phyloP scores from a whole-genome alignment of 2,888 invertebrate genomes.

The Nemotelus nigrinus region DNA sequence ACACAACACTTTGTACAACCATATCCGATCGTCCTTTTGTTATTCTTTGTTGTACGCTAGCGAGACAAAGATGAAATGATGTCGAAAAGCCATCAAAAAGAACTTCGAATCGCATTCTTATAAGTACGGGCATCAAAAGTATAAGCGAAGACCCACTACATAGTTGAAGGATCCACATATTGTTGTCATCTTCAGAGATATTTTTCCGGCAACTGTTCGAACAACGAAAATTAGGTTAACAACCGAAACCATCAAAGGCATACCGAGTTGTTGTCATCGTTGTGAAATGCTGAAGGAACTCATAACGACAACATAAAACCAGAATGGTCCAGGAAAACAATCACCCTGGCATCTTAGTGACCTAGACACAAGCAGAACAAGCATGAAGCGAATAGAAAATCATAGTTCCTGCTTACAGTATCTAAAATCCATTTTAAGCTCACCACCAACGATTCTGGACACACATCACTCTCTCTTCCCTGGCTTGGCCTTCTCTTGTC shows the following conservation, averaged over 20 bases:
- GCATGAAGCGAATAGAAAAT: background rate
- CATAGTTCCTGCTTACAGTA: slow-evolving; percentile 10
- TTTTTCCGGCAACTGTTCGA: too few species aligned
- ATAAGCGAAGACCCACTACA: too few species aligned
- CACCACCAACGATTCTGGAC: background rate
- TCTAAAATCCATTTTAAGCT: background rate
- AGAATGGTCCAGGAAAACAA: slow-evolving; percentile 6
- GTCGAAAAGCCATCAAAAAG: background rate
- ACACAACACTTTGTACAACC: background rate
- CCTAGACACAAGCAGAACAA: too few species aligned
- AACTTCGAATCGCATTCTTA: background rate
- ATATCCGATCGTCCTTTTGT: background rate
- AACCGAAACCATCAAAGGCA: slow-evolving; percentile 31
- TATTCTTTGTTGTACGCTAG: background rate
- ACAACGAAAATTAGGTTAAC: slow-evolving; percentile 35
- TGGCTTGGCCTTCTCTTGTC: too few species aligned
- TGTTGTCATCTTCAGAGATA: too few species aligned
- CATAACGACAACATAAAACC: slow-evolving; percentile 9
- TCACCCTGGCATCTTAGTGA: background rate
- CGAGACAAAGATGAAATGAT: background rate
- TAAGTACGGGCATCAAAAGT: too few species aligned
- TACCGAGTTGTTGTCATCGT: slow-evolving; percentile 9
- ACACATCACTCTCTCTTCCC: background rate
- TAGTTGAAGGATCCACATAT: too few species aligned
- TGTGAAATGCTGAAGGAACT: background rate